Percentiles rank a stretch among this genome's conserved stretches.
phyloP scores from a whole-genome alignment of 37 sponge, comb jelly and placozoan genomes.

The Geodia barretti region DNA sequence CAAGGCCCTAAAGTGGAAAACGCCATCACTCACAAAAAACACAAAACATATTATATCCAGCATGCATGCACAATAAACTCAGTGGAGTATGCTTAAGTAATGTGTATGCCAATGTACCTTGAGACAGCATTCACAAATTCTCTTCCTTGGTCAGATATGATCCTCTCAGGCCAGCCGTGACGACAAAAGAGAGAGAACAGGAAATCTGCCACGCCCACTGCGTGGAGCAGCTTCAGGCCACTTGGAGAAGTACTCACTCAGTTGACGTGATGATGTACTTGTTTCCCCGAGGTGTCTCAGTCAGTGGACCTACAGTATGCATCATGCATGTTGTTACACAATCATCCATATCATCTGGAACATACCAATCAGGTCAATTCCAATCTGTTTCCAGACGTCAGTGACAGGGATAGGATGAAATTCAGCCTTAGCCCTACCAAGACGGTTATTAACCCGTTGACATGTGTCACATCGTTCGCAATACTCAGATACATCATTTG shows the following conservation, averaged over 20 bases:
- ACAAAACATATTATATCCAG: no score
- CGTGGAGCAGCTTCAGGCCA: conserved; percentile 18
- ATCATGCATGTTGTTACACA: no score
- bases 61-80: no score
- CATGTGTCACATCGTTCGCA: conserved; percentile 15
- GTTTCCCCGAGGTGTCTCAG: conserved; percentile 15
- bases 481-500: conserved; percentile 2
- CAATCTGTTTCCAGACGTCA: conserved; percentile 11
- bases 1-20: no score
- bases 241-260: conserved; percentile 20
- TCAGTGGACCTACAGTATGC: conserved; percentile 6
- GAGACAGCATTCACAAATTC: conserved; percentile 31
- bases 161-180: conserved; percentile 10
- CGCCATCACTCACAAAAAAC: no score
- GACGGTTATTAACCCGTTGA: neutral
- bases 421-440: neutral
- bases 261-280: conserved; percentile 12
- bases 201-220: conserved; percentile 13
- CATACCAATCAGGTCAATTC: conserved; percentile 39
- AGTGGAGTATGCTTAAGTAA: no score
- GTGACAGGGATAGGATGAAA: conserved; percentile 21
- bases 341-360: no score
- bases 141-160: conserved; percentile 13
- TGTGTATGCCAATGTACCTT: no score
- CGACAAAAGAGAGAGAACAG: conserved; percentile 4